Evolutionary conservation across 2,888 invertebrate species (phyloP).

Genomic region (Pyralis farinalis): DNA sequence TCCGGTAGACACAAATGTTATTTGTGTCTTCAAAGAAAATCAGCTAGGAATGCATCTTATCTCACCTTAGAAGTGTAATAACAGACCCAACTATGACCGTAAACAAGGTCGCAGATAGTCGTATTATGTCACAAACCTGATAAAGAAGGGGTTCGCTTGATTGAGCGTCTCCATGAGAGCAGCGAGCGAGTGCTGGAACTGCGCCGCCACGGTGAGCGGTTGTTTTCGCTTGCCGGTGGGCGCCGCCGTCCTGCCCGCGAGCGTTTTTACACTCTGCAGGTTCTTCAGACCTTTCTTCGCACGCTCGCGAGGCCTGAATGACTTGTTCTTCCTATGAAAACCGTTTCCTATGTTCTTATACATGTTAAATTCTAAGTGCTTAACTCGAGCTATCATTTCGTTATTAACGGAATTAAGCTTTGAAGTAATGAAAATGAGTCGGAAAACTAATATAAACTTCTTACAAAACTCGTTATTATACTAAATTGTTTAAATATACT

Average conservation of each 20-base stretch:
- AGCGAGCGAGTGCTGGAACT: slow-evolving; percentile 96
- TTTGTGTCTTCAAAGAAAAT: no score
- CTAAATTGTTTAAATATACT: no score
- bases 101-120: no score
- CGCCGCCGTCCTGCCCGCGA: slow-evolving; percentile 88
- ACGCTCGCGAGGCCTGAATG: slow-evolving; percentile 92
- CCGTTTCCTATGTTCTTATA: neutral
- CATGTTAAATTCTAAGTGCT: neutral
- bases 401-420: neutral
- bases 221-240: slow-evolving; percentile 88
- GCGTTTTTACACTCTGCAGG: slow-evolving; percentile 94
- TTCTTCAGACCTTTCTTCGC: slow-evolving; percentile 94
- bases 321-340: slow-evolving; percentile 91
- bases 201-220: slow-evolving; percentile 95
- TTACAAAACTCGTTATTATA: no score
- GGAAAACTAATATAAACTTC: no score
- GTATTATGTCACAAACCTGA: slow-evolving; percentile 62
- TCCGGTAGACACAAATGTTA: no score
- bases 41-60: no score
- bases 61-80: no score
- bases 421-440: no score
- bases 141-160: slow-evolving; percentile 84
- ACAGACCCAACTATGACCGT: no score
- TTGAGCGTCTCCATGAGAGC: slow-evolving; percentile 96
- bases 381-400: slow-evolving; percentile 5